Evolutionary conservation across 2,113 vertebrate genomes (phyloP), one percentile per base, ranked within the genome.

Genomic region (Morone chrysops): DNA sequence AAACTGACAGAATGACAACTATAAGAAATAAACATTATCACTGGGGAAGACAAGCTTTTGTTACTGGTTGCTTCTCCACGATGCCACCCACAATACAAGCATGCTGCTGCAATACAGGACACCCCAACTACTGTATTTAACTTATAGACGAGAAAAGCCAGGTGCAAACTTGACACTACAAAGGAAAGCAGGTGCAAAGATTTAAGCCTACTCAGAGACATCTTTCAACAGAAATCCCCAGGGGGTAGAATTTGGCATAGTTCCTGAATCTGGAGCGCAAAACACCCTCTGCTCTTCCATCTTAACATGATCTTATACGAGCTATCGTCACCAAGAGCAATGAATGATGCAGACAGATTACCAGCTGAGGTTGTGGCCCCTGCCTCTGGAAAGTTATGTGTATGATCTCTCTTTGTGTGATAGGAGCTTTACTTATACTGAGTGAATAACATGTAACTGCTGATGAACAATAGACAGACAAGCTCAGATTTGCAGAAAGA

Each of bases 171-270:
- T 80, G 48, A 73, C 48, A 72, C 65, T 54, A 54, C 73, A 85
- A 66, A 78, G 56, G 65, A 73, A 25, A 74, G 81, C 79, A 85
- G 89, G 80, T 89, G 85, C 83, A 92, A 82, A 85, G 80, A 53
- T 80, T 90, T 86, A 89, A 20, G 67, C 51, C 62, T 60, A 31
- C 17, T 75, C 41, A 51, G 38, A 87, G 4, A 56, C 38, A 68
- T 62, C 75, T 63, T 66, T 66, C 66, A 75, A 43, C 2, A 5
- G 25, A 74, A 83, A 57, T 63, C 75, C 77, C 80, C 51, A 1
- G 13, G n/a, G 77, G 65, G 61, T 47, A 31, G 13, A 72, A 71
- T 74, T 60, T 83, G 79, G 65, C 70, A 50, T 2, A 5, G 13
- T 0, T 47, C 79, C 78, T 71, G 66, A 78, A 65, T 50, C 9